Conservation (phyloP, 2,888 invertebrate genomes). For the Masnerella sp. region DNA sequence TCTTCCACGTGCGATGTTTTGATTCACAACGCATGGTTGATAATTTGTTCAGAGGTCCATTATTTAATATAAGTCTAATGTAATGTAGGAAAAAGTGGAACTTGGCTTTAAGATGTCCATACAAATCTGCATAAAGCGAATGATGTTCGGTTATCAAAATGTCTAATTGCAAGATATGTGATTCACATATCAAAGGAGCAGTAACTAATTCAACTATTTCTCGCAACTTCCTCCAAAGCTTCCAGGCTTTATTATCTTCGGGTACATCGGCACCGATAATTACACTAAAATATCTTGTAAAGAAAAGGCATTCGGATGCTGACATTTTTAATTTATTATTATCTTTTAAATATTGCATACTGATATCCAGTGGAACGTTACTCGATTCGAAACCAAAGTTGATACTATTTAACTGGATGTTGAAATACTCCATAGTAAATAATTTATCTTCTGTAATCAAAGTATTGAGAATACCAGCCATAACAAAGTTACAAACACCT, state of each 20-base stretch:
- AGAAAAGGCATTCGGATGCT: constrained; percentile 20
- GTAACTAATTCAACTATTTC: constrained; percentile 11
- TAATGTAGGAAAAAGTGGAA: constrained; percentile 6
- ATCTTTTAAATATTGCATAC: constrained; percentile 25
- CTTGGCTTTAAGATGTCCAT: constrained; percentile 1
- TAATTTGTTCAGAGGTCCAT: constrained; percentile 7
- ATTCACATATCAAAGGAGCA: constrained; percentile 2
- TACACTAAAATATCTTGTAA: constrained; percentile 20
- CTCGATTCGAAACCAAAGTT: constrained; percentile 34
- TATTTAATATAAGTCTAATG: background rate
- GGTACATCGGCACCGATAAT: constrained; percentile 16
- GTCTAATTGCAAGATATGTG: constrained; percentile 6
- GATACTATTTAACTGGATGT: constrained; percentile 5
- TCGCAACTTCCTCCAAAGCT: constrained; percentile 5
- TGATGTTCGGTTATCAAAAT: constrained; percentile 9
- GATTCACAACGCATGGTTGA: constrained; percentile 10
- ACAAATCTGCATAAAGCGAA: constrained; percentile 4
- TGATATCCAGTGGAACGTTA: constrained; percentile 17
- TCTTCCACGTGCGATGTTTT: constrained; percentile 8
- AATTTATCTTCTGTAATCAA: constrained; percentile 13
- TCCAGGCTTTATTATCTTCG: constrained; percentile 16
- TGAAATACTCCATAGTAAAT: constrained; percentile 23
- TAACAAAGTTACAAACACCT: constrained; percentile 24
- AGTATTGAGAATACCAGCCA: constrained; percentile 9
- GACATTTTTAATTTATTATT: constrained; percentile 21